Conservation (phyloP, 2,888 invertebrate genomes). For the Philopedon plagiatum region DNA sequence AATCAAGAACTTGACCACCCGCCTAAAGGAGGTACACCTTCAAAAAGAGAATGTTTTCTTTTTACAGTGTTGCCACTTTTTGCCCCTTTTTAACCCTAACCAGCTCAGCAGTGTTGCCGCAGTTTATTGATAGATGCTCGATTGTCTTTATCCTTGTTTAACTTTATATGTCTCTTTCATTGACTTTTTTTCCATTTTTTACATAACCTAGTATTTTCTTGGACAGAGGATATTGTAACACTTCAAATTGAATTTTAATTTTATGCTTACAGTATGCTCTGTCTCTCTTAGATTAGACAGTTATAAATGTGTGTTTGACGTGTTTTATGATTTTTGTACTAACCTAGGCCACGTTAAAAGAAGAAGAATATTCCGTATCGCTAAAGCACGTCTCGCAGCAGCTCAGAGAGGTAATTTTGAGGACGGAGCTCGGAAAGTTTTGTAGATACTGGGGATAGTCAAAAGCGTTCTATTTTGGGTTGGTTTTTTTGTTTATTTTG, state of each 20-base stretch:
- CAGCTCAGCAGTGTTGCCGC: conserved; percentile 29
- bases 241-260: no score
- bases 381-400: conserved; percentile 91
- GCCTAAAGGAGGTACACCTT: conserved; percentile 96
- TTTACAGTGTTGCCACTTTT: conserved; percentile 46
- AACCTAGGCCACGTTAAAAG: conserved; percentile 92
- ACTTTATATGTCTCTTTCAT: conserved; percentile 34
- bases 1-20: conserved; percentile 98
- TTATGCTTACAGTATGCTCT: conserved; percentile 17
- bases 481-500: neutral
- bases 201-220: conserved; percentile 10
- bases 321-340: conserved; percentile 59
- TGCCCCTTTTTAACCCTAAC: conserved; percentile 39
- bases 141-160: conserved; percentile 43
- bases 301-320: conserved; percentile 30
- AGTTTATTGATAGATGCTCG: conserved; percentile 35
- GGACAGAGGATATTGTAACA: conserved; percentile 5
- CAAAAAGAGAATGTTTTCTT: conserved; percentile 26
- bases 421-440: neutral
- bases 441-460: conserved; percentile 33
- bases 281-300: neutral
- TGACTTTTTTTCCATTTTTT: conserved; percentile 29
- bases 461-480: neutral
- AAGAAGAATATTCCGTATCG: conserved; percentile 93
- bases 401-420: conserved; percentile 89